Evolutionary conservation across 2,888 invertebrate genomes (phyloP), one percentile per base, ranked within the genome.

Genomic region (Aleiodes leptofemur): DNA sequence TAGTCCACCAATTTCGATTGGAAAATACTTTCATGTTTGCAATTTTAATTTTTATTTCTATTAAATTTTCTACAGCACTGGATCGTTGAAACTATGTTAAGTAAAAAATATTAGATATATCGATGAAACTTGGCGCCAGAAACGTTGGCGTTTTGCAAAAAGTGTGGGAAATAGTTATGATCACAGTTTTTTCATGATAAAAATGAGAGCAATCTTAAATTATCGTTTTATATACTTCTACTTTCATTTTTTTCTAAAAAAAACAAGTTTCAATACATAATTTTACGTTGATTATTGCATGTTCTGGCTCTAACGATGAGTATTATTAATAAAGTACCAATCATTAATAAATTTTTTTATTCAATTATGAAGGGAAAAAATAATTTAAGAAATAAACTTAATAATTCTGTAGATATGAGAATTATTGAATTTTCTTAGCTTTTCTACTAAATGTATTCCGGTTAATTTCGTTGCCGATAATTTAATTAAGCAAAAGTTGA

Each of bases 121-220:
- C 59, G 34, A 61, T 61, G 31, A n/a, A 34, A 34, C 31, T 23
- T 57, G 57, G n/a, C 61, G 43, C 11, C 43, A 8, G 38, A 6
- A 23, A 23, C 23, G 23, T 23, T 38, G 16, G 16, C 9, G 38
- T n/a, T 14, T 38, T 43, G 23, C 9, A 16, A 23, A 56, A 64
- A 43, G 43, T 64, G 64, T 64, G 64, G 64, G 64, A 64, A 64
- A 23, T 23, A 8, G 48, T 64, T 43, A 8, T 64, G 14, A 61
- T 43, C 43, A 31, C 31, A 61, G 31, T 61, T 61, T 23, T 34
- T 61, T 43, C 43, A 59, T 43, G 0, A 23, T 16, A 43, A 43
- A 43, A 43, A 48, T 48, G 16, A 13, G 43, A 64, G n/a, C 64
- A 64, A 64, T 64, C 48, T 64, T 64, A 16, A 64, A 64, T 43